Evolutionary conservation across 2,888 invertebrate species (phyloP).

Genomic region (Helicoverpa assulta): DNA sequence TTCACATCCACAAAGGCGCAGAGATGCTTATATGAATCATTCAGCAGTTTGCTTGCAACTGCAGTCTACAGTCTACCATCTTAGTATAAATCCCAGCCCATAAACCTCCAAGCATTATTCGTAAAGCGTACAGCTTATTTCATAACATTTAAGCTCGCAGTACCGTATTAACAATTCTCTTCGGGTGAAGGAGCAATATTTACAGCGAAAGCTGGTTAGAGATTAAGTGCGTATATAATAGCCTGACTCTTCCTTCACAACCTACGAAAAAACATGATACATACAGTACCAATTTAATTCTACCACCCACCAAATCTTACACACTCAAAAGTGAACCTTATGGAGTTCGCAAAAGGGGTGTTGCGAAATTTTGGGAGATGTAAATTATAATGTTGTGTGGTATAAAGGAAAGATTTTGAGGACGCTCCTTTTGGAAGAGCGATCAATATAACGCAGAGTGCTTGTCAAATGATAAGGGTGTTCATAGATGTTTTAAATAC

Average conservation of each 20-base stretch:
- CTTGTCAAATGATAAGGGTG: conserved; percentile 69
- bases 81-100: conserved; percentile 52
- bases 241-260: conserved; percentile 61
- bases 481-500: conserved; percentile 61
- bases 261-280: conserved; percentile 72
- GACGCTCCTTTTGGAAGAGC: conserved; percentile 69
- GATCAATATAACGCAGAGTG: conserved; percentile 74
- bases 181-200: conserved; percentile 65
- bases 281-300: conserved; percentile 57
- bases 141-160: conserved; percentile 55
- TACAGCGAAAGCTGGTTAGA: conserved; percentile 63
- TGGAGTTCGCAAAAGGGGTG: not conserved
- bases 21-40: conserved; percentile 59
- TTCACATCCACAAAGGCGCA: conserved; percentile 58
- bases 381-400: not conserved
- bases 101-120: conserved; percentile 50
- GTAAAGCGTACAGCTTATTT: conserved; percentile 57
- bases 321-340: conserved; percentile 58
- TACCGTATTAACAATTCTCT: conserved; percentile 65
- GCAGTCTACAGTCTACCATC: conserved; percentile 33
- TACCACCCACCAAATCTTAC: conserved; percentile 31
- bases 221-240: conserved; percentile 71
- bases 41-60: conserved; percentile 65
- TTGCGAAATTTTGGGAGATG: not conserved
- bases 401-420: conserved; percentile 33